Base-by-base conservation (phyloP, 2,113 vertebrate genomes). In the Romanogobio albipinnatus region DNA sequence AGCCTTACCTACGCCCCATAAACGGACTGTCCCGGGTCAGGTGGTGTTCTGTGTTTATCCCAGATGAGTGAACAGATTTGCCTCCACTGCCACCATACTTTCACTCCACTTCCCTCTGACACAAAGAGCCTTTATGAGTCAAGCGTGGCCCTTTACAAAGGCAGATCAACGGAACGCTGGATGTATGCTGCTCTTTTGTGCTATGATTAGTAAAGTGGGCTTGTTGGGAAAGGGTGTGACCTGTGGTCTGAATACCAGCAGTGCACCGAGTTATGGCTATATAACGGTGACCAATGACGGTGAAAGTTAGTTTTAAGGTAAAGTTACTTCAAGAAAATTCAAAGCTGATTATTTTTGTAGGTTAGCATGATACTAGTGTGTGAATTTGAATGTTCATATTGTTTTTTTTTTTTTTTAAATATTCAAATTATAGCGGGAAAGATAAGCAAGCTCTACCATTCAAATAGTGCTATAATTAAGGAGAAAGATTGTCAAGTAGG, bases 151-250 rank as follows among this genome's bases (percentile, higher is more conserved):
- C 51, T 74, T 62, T 29, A 84, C 76, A 84, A 78, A 33, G 36
- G 26, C 76, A 62, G 39, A 75, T 84, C 86, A 84, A 68, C 15
- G 17, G 19, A 17, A 78, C 33, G 45, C 36, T 29, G 73, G 70
- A 39, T 75, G 26, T 66, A 59, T 47, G 76, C 77, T 17, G 45
- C 66, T 81, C 56, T 64, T 84, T 73, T 78, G 85, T 86, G 76
- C 81, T 76, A 49, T 56, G 84, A 78, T 84, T 77, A 85, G 84
- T 47, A 29, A 49, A 82, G 15, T 62, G 13, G 56, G 51, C 8
- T 68, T 61, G n/a, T 71, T 61, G 64, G 24, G 53, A 39, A 85
- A 74, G 66, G 14, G 43, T 81, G 68, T 81, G 68, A 81, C 70
- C 58, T 66, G 39, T 68, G 82, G 51, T 64, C 58, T 68, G 75